A percentile compares a stretch with the other conserved stretches of the same genome.
Conservation (phyloP, 37 sponge, comb jelly and placozoan species). For the Haliclona indistincta region DNA sequence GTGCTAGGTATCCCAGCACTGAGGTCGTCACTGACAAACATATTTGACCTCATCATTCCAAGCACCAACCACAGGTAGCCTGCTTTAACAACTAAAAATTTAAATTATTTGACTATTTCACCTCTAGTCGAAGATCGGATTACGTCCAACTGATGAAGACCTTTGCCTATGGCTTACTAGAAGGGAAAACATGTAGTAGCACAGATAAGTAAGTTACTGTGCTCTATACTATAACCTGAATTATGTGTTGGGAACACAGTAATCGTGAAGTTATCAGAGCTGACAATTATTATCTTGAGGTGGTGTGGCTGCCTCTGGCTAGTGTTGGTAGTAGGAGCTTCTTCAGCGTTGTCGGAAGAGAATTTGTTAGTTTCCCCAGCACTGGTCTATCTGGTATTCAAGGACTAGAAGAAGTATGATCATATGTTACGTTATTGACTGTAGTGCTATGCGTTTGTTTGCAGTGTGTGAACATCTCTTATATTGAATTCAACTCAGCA, state of each 20-base stretch:
- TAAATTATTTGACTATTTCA: too few relatives aligned
- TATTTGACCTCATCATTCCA: not conserved
- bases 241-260: not conserved
- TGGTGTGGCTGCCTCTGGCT: slow-evolving; percentile 23
- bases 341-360: not conserved
- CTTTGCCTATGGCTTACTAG: slow-evolving; percentile 52
- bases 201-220: not conserved
- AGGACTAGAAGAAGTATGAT: not conserved
- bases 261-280: not conserved
- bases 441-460: not conserved
- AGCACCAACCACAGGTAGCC: not conserved
- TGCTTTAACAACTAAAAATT: too few relatives aligned
- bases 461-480: slow-evolving; percentile 61
- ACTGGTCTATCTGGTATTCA: not conserved
- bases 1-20: slow-evolving; percentile 3
- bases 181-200: slow-evolving; percentile 3
- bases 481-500: slow-evolving; percentile 47
- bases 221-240: not conserved
- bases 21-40: not conserved
- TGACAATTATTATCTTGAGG: slow-evolving; percentile 33
- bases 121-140: not conserved
- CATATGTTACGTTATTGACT: too few relatives aligned
- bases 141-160: slow-evolving; percentile 34
- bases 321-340: slow-evolving; percentile 22
- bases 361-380: slow-evolving; percentile 1